A percentile compares a stretch with the other conserved stretches of the same genome.
These are phyloP conservation scores for Brachyalestes nurse DNA, from an alignment of 2,797 vertebrate genomes.

Conservation along the genomic window DNA sequence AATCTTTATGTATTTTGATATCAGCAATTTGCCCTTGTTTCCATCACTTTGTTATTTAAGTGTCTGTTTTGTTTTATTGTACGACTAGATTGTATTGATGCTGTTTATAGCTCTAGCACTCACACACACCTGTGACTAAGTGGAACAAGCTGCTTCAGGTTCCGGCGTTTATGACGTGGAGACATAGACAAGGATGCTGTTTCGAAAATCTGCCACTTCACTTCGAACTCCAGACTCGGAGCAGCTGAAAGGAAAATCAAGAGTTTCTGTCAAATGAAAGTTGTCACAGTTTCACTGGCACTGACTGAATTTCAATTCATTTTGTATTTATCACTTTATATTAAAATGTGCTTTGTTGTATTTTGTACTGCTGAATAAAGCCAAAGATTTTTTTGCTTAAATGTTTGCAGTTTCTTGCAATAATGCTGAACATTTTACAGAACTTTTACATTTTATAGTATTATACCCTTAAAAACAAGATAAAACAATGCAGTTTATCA, in stretches of 20 bases:
- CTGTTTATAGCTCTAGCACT: slow-evolving; percentile 22
- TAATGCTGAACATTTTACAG: neutral
- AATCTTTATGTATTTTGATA: slow-evolving; percentile 9
- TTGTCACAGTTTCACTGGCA: slow-evolving; percentile 64
- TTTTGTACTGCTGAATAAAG: slow-evolving; percentile 79
- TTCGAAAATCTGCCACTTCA: neutral
- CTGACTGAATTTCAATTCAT: slow-evolving; percentile 74
- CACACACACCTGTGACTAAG: slow-evolving; percentile 5
- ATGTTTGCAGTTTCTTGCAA: slow-evolving; percentile 33
- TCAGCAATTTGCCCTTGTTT: neutral
- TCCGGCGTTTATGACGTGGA: neutral
- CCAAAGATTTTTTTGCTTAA: slow-evolving; percentile 45
- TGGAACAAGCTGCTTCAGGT: neutral
- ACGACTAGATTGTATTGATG: neutral
- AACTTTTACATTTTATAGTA: too few relatives aligned
- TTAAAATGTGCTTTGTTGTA: slow-evolving; percentile 64
- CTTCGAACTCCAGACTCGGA: neutral
- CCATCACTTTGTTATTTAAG: slow-evolving; percentile 43
- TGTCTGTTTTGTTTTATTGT: neutral
- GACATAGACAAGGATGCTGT: neutral
- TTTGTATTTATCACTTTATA: slow-evolving; percentile 67
- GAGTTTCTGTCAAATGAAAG: slow-evolving; percentile 6
- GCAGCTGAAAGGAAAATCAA: neutral
- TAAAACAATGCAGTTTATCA: too few relatives aligned
- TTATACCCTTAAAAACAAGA: too few relatives aligned